A percentile compares a stretch with the other conserved stretches of the same genome.
phyloP scores from a whole-genome alignment of 2,797 vertebrate species.

The Muraenolepis orangiensis region DNA sequence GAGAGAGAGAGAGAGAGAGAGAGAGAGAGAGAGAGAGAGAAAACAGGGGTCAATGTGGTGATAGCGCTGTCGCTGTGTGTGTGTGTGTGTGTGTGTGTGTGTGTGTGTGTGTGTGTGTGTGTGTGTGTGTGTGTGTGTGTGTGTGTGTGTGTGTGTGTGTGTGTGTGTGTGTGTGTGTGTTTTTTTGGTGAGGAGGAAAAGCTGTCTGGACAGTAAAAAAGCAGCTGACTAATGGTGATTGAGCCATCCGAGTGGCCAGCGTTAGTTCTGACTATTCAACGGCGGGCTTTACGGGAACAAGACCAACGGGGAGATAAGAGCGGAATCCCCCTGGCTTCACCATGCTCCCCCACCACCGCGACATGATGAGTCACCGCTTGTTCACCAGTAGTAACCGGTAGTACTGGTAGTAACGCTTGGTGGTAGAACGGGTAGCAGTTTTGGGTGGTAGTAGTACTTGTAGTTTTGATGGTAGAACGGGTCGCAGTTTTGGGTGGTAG shows the following conservation, averaged over 20 bases:
- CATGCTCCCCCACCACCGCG: background rate
- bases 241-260: constrained; percentile 45
- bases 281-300: constrained; percentile 59
- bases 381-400: background rate
- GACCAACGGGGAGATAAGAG: constrained; percentile 53
- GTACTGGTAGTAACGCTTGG: too few relatives aligned
- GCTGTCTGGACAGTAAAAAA: constrained; percentile 66
- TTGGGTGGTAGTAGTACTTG: too few relatives aligned
- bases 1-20: background rate
- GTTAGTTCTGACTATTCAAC: constrained; percentile 71
- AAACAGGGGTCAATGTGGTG: background rate
- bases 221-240: constrained; percentile 72
- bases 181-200: constrained; percentile 44
- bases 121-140: background rate
- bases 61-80: background rate
- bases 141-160: background rate
- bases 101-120: too few relatives aligned
- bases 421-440: too few relatives aligned
- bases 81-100: background rate
- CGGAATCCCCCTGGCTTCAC: constrained; percentile 42
- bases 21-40: background rate
- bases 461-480: too few relatives aligned
- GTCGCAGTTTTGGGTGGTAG: background rate
- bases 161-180: background rate
- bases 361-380: background rate